These are phyloP conservation scores for Lordiphosa mommai DNA, from an alignment of 1,140 invertebrate species.

Conservation along the genomic window DNA sequence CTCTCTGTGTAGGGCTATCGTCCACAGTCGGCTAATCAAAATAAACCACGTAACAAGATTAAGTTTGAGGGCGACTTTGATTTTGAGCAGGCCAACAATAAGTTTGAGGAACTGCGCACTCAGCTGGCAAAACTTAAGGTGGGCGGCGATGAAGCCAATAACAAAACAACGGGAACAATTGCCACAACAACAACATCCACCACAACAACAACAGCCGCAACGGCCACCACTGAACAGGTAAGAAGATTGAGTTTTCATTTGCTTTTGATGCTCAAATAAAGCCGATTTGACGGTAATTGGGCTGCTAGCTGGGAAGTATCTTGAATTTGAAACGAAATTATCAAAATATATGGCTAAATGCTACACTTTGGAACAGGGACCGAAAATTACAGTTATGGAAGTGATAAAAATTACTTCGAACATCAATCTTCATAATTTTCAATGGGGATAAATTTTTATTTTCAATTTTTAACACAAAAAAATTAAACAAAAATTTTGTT, in stretches of 20 bases:
- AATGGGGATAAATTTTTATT: too few relatives aligned
- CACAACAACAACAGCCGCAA: constrained; percentile 41
- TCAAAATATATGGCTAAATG: too few relatives aligned
- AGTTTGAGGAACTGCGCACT: constrained; percentile 95
- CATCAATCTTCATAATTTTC: too few relatives aligned
- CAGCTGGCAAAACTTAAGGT: constrained; percentile 93
- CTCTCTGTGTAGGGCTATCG: constrained; percentile 57
- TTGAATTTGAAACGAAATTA: too few relatives aligned
- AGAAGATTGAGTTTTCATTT: background rate
- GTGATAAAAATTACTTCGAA: too few relatives aligned
- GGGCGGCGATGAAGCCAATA: constrained; percentile 83
- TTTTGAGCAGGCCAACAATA: constrained; percentile 97
- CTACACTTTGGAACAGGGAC: too few relatives aligned
- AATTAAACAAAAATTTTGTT: too few relatives aligned
- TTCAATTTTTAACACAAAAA: too few relatives aligned
- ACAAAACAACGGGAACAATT: constrained; percentile 35
- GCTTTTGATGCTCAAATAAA: background rate
- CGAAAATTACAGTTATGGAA: too few relatives aligned
- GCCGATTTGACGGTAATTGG: too few relatives aligned
- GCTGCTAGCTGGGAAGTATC: too few relatives aligned
- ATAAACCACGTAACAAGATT: constrained; percentile 66
- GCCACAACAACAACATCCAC: constrained; percentile 27
- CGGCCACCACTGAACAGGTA: constrained; percentile 79
- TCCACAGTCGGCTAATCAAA: constrained; percentile 62
- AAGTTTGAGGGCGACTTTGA: constrained; percentile 80